phyloP scores from a whole-genome alignment of 2,113 vertebrate genomes.

The Dasyprocta punctata region DNA sequence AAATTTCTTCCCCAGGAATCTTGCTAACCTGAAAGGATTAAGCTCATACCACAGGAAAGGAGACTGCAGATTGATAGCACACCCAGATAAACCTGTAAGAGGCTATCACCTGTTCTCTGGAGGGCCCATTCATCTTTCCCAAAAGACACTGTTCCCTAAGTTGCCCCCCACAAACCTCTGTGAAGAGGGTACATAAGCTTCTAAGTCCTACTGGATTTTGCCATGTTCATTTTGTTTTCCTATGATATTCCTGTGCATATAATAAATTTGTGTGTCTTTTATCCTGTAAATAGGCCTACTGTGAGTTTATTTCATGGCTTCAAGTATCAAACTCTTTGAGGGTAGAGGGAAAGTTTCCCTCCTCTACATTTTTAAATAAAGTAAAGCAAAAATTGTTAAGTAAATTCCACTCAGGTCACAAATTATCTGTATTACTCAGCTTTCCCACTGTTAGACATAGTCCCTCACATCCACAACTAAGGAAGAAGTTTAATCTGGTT shows the following conservation, averaged over 20 bases:
- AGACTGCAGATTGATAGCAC: not conserved
- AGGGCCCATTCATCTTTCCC: not conserved
- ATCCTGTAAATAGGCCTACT: not conserved
- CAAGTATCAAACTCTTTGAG: not conserved
- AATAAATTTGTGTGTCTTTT: not conserved
- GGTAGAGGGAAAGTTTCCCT: not conserved
- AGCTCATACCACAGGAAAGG: no score
- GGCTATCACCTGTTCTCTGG: not conserved
- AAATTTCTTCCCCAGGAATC: not conserved
- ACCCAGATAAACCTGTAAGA: not conserved
- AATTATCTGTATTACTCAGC: not conserved
- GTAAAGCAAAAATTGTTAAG: not conserved
- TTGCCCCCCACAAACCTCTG: fast-evolving
- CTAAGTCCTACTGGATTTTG: no score
- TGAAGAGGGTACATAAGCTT: not conserved
- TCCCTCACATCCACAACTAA: not conserved
- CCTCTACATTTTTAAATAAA: not conserved
- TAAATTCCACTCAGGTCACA: not conserved
- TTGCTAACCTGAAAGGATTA: not conserved
- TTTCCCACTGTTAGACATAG: not conserved
- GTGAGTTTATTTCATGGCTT: not conserved
- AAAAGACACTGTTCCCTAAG: no score
- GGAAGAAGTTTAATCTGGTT: not conserved
- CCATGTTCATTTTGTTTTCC: not conserved
- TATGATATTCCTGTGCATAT: not conserved